Evolutionary conservation across 2,888 invertebrate species (phyloP), one percentile per base, ranked within the genome.

Genomic region (Brenthis hecate): DNA sequence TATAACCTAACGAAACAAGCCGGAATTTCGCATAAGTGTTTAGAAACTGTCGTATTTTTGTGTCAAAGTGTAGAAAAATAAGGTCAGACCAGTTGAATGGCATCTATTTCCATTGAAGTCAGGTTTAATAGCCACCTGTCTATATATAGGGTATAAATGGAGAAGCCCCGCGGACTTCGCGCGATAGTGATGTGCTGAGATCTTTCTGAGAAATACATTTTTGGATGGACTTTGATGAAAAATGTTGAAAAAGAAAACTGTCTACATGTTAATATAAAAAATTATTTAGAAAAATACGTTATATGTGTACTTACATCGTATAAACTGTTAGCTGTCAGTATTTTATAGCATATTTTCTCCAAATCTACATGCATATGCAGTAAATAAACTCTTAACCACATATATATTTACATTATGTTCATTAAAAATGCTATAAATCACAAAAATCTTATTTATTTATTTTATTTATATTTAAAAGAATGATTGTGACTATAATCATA

Each of bases 71-170:
- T 66, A 55, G 60, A 67, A 56, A 71, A 73, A 72, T 67, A 73
- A 70, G 73, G 73, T 73, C 73, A 69, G 61, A 69, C 72, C 71
- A 66, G 73, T 70, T 73, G 73, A 73, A 73, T 73, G 70, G 72
- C 58, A 67, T 70, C 70, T 72, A 72, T 72, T 72, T 72, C 68
- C 57, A 72, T 72, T 72, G 70, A 68, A 70, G 65, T 43, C 68
- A 51, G 65, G 68, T 68, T 70, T 72, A 72, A 72, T 72, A 66
- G 72, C 72, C 72, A 69, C 69, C 70, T 70, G 63, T 61, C 72
- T 72, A 72, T 72, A 72, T 72, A 72, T 72, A 72, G 70, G 62
- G 57, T 57, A 55, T 68, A 72, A 72, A 70, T 68, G 70, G 70
- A 70, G 72, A 70, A 65, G 72, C 70, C 72, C 69, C 47, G 57